Percentiles rank a stretch among this genome's conserved stretches.
phyloP scores from a whole-genome alignment of 2,113 vertebrate genomes.

The Nothocercus nigrocapillus region DNA sequence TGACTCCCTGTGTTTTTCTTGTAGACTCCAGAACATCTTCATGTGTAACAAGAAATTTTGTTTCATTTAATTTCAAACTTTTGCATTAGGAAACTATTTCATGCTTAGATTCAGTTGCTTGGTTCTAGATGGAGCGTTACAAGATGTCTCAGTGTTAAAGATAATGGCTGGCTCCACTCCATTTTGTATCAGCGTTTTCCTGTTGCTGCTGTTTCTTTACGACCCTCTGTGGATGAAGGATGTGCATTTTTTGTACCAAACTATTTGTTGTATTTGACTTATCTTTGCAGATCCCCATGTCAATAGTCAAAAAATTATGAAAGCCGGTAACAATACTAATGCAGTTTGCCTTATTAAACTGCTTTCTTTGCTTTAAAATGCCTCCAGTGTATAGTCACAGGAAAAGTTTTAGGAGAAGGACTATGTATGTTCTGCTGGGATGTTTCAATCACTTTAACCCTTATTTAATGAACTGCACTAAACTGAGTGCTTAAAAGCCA shows the following conservation, averaged over 20 bases:
- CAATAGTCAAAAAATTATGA: not conserved
- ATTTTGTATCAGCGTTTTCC: not conserved
- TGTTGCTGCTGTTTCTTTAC: not conserved
- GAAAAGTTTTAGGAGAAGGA: not conserved
- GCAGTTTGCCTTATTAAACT: not conserved
- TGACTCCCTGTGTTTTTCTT: not conserved
- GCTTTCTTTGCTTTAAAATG: not conserved
- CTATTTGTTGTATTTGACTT: not conserved
- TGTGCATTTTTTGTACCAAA: not conserved
- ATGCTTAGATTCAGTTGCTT: not conserved
- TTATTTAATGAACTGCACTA: conserved; percentile 30
- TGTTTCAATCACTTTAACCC: conserved; percentile 26
- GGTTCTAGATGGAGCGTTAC: not conserved
- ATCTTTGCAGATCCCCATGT: not conserved
- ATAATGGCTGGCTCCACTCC: not conserved
- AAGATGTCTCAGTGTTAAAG: not conserved
- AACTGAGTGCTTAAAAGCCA: conserved; percentile 34
- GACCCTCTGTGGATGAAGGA: not conserved
- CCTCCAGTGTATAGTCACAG: not conserved
- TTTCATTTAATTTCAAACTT: not conserved
- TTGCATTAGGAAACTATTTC: not conserved
- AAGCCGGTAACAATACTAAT: not conserved
- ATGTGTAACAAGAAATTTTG: not conserved
- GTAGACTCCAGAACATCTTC: not conserved
- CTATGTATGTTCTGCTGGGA: not conserved